phyloP scores from a whole-genome alignment of 2,113 vertebrate species.

The Uria lomvia region DNA sequence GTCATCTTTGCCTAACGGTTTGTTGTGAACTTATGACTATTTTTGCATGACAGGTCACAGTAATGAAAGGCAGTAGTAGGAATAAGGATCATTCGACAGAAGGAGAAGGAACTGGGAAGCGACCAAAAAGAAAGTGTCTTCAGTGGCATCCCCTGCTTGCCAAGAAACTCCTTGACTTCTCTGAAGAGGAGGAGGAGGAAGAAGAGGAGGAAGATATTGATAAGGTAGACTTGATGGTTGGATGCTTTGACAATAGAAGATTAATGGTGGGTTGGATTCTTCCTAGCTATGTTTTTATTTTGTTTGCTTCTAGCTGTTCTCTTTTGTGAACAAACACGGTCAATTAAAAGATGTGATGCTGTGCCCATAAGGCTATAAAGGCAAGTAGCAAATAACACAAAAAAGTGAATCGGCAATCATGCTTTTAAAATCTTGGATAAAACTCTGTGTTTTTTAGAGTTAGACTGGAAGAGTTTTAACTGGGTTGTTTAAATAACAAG shows the following conservation, averaged over 20 bases:
- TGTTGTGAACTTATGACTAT: background rate
- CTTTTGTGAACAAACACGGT: background rate
- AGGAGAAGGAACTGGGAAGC: slow-evolving; percentile 88
- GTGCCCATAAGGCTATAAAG: background rate
- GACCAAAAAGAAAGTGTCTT: slow-evolving; percentile 96
- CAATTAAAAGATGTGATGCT: background rate
- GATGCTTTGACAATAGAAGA: background rate
- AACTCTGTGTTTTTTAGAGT: background rate
- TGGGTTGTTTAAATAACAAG: background rate
- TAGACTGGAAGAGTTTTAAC: background rate
- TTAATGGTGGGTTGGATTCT: background rate
- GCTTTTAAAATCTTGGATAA: background rate
- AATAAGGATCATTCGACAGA: slow-evolving; percentile 89
- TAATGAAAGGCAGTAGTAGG: slow-evolving; percentile 96
- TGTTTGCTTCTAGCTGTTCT: background rate
- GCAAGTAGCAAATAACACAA: background rate
- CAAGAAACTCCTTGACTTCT: slow-evolving; percentile 95
- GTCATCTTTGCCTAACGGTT: background rate
- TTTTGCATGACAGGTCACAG: slow-evolving; percentile 75
- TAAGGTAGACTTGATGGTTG: slow-evolving; percentile 75
- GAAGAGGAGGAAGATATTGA: slow-evolving; percentile 93
- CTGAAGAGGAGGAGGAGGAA: slow-evolving; percentile 95
- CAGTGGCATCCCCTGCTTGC: slow-evolving; percentile 98
- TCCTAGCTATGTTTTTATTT: background rate
- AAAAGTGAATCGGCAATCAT: background rate